Evolutionary conservation across 23 tunicate species (phyloP).

Genomic region (Diplosoma virens): DNA sequence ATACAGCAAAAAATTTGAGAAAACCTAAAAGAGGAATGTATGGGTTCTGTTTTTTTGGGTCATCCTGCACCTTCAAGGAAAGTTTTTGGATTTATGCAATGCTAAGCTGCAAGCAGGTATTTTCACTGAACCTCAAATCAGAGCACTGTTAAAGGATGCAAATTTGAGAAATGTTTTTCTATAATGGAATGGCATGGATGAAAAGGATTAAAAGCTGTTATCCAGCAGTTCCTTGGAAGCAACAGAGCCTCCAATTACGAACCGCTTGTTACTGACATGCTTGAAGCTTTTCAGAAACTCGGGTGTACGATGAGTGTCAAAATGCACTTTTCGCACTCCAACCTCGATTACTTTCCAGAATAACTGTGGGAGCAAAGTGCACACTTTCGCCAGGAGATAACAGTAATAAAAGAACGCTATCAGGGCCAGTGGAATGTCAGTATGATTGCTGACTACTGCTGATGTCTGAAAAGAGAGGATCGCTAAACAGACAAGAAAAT

Average conservation of each 20-base stretch:
- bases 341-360: constrained; percentile 6
- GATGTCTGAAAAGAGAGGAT: constrained; percentile 26
- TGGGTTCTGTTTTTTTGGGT: no score
- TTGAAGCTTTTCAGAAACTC: constrained; percentile 23
- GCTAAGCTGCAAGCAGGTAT: constrained; percentile 21
- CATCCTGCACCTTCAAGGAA: constrained; percentile 9
- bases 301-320: constrained; percentile 8
- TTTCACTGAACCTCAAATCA: constrained; percentile 15
- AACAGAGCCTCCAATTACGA: constrained; percentile 18
- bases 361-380: constrained; percentile 7
- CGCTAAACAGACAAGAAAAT: constrained; percentile 16
- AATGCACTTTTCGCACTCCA: neutral
- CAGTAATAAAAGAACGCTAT: constrained; percentile 33
- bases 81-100: neutral
- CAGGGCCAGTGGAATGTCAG: constrained; percentile 34
- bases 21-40: no score
- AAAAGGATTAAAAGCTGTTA: constrained; percentile 24
- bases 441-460: constrained; percentile 32
- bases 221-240: constrained; percentile 18
- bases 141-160: constrained; percentile 11
- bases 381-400: constrained; percentile 31
- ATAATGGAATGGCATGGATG: constrained; percentile 27
- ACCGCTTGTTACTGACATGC: constrained; percentile 33
- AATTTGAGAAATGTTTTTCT: constrained; percentile 17
- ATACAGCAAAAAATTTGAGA: no score